A percentile compares a stretch with the other conserved stretches of the same genome.
These are phyloP conservation scores for Drosophila eohydei DNA, from an alignment of 2,888 invertebrate species.

Conservation along the genomic window DNA sequence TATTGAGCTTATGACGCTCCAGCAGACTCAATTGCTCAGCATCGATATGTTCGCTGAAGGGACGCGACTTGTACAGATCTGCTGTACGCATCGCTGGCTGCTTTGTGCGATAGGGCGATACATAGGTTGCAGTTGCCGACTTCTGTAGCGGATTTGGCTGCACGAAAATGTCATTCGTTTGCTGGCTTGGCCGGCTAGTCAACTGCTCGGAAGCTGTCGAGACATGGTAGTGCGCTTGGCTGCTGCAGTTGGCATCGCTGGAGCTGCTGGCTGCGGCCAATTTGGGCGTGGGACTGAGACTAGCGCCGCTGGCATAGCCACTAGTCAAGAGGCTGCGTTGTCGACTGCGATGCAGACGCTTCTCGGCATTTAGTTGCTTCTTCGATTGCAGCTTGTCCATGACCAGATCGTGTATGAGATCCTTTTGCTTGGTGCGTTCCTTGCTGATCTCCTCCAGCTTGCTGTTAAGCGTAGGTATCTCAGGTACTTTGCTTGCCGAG, in stretches of 20 bases:
- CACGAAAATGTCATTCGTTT: constrained; percentile 47
- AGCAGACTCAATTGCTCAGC: constrained; percentile 66
- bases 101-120: constrained; percentile 73
- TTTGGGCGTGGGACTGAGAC: constrained; percentile 83
- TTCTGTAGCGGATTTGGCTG: constrained; percentile 73
- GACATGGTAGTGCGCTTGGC: constrained; percentile 83
- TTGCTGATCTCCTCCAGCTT: constrained; percentile 91
- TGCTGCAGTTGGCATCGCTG: constrained; percentile 81
- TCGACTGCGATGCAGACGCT: constrained; percentile 87
- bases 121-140: constrained; percentile 73
- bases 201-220: constrained; percentile 68
- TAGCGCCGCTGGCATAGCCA: constrained; percentile 81
- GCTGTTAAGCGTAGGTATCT: constrained; percentile 87
- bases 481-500: constrained; percentile 80
- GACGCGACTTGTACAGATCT: constrained; percentile 79
- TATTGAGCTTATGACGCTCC: constrained; percentile 81
- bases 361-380: constrained; percentile 88
- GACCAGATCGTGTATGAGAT: constrained; percentile 92
- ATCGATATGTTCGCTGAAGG: constrained; percentile 83
- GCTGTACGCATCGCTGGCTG: constrained; percentile 54
- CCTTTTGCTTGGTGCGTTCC: constrained; percentile 93
- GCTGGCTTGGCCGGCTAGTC: constrained; percentile 9
- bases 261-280: constrained; percentile 78
- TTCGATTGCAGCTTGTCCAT: constrained; percentile 91
- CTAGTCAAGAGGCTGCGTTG: constrained; percentile 85